Percentiles rank a stretch among this genome's conserved stretches.
Evolutionary conservation across 1,140 invertebrate species (phyloP).

Genomic region (Caenorhabditis remanei): DNA sequence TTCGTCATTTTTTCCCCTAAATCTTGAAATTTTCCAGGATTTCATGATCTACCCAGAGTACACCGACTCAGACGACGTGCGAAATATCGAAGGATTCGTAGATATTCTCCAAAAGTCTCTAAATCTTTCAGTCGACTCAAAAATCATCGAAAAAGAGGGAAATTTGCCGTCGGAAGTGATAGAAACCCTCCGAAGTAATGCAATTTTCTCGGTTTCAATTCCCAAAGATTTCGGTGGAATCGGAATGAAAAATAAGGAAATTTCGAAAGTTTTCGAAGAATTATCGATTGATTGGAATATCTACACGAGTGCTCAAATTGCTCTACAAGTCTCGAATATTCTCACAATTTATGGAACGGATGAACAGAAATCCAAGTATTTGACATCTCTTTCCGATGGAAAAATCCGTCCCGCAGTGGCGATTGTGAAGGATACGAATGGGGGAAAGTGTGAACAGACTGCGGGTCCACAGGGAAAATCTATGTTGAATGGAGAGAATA

Average conservation of each 20-base stretch:
- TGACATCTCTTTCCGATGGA: conserved; percentile 23
- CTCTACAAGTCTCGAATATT: conserved; percentile 86
- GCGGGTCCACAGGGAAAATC: not conserved
- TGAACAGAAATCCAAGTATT: conserved; percentile 86
- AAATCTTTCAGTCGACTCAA: conserved; percentile 57
- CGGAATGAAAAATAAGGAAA: conserved; percentile 72
- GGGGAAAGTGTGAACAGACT: not conserved
- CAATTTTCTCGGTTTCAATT: conserved; percentile 67
- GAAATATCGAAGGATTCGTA: conserved; percentile 70
- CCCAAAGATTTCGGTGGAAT: conserved; percentile 73
- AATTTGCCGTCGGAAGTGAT: conserved; percentile 46
- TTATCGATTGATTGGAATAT: conserved; percentile 71
- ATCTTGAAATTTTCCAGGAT: conserved; percentile 69
- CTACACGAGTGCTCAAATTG: conserved; percentile 63
- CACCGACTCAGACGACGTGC: conserved; percentile 70
- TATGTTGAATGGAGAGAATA: conserved; percentile 11
- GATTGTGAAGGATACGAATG: conserved; percentile 28
- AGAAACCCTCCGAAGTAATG: conserved; percentile 66
- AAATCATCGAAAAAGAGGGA: conserved; percentile 35
- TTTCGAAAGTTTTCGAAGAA: conserved; percentile 66
- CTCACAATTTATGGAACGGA: conserved; percentile 89
- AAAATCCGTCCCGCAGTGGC: conserved; percentile 6
- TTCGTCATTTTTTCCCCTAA: not conserved
- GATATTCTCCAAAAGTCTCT: conserved; percentile 66
- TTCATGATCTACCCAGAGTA: conserved; percentile 77